Evolutionary conservation across 2,797 vertebrate genomes (phyloP).

Genomic region (Erethizon dorsatum): DNA sequence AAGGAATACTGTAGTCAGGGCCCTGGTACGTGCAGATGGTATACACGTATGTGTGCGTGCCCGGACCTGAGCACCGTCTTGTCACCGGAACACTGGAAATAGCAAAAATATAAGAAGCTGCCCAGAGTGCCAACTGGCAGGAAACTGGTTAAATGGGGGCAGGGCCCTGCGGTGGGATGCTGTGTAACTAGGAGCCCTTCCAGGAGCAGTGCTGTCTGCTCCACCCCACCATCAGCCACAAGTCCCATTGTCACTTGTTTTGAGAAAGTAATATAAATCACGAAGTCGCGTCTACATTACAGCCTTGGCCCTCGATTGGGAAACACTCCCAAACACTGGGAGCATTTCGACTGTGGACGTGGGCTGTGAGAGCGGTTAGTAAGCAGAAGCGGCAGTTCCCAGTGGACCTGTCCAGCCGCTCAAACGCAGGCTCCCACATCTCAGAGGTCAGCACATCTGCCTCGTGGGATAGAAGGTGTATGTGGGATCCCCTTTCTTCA

Average conservation of each 20-base stretch:
- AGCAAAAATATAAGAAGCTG: background rate
- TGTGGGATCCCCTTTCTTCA: background rate
- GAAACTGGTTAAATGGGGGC: background rate
- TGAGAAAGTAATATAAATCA: background rate
- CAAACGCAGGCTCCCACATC: background rate
- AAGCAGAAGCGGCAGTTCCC: background rate
- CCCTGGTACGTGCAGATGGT: background rate
- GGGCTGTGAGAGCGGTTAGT: background rate
- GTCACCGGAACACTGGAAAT: background rate
- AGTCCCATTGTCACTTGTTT: background rate
- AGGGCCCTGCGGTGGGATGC: rapidly evolving
- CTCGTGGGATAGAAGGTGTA: background rate
- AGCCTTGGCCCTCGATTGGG: background rate
- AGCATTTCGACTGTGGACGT: background rate
- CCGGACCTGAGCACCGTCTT: background rate
- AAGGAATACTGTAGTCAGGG: background rate
- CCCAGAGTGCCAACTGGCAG: background rate
- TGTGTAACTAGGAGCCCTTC: no score
- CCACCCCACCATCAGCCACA: rapidly evolving
- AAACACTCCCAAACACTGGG: background rate
- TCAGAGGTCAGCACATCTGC: background rate
- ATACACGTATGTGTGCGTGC: background rate
- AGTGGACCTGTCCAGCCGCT: rapidly evolving
- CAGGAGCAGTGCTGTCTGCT: background rate
- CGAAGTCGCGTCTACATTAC: background rate